Base-by-base conservation (phyloP, 2,797 vertebrate species). In the Aselliscus stoliczkanus region DNA sequence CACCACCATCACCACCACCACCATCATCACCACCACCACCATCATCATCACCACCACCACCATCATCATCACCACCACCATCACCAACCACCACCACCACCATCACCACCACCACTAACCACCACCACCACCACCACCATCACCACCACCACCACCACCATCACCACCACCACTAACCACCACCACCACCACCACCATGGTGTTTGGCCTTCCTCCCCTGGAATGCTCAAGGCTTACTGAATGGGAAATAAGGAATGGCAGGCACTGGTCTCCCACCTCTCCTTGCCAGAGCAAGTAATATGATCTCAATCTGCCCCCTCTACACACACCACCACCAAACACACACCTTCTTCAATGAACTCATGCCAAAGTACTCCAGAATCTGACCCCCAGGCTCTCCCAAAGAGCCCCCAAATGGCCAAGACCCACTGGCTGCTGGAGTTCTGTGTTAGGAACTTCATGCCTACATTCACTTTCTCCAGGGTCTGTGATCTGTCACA, bases 291-390 rank as follows among this genome's bases (percentile, higher is more conserved):
- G 15, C 64, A 60, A 82, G 56, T 75, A 54, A 17, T 9, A 1
- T 2, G 7, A 44, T 21, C 65, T 70, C 39, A 27, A 4, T 7
- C 20, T n/a, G n/a, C 54, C 17, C 15, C 34, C 42, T n/a, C n/a
- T n/a, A n/a, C n/a, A n/a, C n/a, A n/a, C 13, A 62, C 60, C 29
- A 39, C 65, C 5, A 1, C 52, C 37, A 73, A 52, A 93, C 37
- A 50, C 21, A 27, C 34, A 21, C 52, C 62, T 73, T 65, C 82
- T 93, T 62, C 77, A 60, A 90, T 23, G 20, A 80, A 64, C 31
- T 73, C 4, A 47, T 18, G 12, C 67, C 60, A 65, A 42, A 18
- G 6, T 29, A 25, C 50, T 69, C 1, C 34, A 31, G 14, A n/a
- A n/a, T 27, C 23, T n/a, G 47, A 79, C 15, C 7, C 18, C 47